These are phyloP conservation scores for Drosophila fulvimacula DNA, from an alignment of 2,888 invertebrate species.

Conservation along the genomic window DNA sequence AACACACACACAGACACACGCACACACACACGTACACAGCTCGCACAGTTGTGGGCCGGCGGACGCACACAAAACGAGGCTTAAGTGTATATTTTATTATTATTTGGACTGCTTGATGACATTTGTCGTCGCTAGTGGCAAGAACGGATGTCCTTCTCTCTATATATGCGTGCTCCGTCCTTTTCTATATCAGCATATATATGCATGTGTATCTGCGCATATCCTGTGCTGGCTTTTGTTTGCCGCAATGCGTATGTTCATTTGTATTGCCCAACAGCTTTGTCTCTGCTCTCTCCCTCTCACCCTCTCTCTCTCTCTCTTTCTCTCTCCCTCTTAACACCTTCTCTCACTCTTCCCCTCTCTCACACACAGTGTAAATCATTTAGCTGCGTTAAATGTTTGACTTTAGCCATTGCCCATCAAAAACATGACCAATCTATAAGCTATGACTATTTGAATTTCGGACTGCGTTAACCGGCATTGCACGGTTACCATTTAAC, in stretches of 20 bases:
- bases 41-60: slow-evolving; percentile 36
- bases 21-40: slow-evolving; percentile 19
- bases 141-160: slow-evolving; percentile 71
- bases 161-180: slow-evolving; percentile 28
- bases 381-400: slow-evolving; percentile 61
- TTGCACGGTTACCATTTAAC: neutral
- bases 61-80: slow-evolving; percentile 69
- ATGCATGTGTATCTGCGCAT: slow-evolving; percentile 13
- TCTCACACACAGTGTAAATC: slow-evolving; percentile 28
- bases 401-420: slow-evolving; percentile 30
- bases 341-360: slow-evolving; percentile 2
- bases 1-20: slow-evolving; percentile 59
- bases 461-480: neutral
- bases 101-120: slow-evolving; percentile 80
- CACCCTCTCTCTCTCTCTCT: slow-evolving; percentile 3
- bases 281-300: neutral
- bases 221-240: slow-evolving; percentile 70
- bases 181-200: slow-evolving; percentile 10
- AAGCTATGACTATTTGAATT: slow-evolving; percentile 18
- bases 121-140: slow-evolving; percentile 77
- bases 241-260: slow-evolving; percentile 76
- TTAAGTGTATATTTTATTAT: slow-evolving; percentile 80
- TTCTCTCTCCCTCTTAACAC: slow-evolving; percentile 1
- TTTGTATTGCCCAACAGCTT: slow-evolving; percentile 58
- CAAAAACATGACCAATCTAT: slow-evolving; percentile 27